phyloP scores from a whole-genome alignment of 1,140 invertebrate genomes.

The Liolophura sinensis region DNA sequence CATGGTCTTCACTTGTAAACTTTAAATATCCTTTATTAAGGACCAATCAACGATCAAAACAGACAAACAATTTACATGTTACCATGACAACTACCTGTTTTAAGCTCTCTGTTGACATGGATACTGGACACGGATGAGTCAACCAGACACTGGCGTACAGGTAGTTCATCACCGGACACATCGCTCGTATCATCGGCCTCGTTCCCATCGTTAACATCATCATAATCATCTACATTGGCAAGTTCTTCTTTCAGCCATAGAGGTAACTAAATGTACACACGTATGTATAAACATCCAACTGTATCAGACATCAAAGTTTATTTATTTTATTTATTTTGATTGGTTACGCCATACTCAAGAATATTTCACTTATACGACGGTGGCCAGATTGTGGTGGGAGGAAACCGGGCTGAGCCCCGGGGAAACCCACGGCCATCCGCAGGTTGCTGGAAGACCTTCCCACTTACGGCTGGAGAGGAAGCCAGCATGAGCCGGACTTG shows the following conservation, averaged over 20 bases:
- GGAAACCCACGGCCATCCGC: no score
- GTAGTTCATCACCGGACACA: slow-evolving; percentile 38
- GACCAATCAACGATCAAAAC: no score
- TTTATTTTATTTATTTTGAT: slow-evolving; percentile 1
- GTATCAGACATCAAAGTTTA: neutral
- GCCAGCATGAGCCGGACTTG: no score
- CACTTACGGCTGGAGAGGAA: no score
- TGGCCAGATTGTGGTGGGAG: no score
- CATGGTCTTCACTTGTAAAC: no score
- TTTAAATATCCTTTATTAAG: no score
- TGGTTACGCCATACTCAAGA: no score
- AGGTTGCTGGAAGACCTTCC: no score
- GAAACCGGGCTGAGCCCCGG: no score
- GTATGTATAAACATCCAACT: slow-evolving; percentile 1
- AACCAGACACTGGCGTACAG: slow-evolving; percentile 12
- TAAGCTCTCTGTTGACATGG: slow-evolving; percentile 45
- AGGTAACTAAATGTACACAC: slow-evolving; percentile 30
- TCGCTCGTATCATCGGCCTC: slow-evolving; percentile 51
- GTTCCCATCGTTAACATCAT: slow-evolving; percentile 43
- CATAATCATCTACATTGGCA: slow-evolving; percentile 33
- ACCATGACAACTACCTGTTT: slow-evolving; percentile 13
- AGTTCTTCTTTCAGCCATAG: slow-evolving; percentile 57
- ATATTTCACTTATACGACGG: no score
- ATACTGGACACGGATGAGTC: slow-evolving; percentile 52
- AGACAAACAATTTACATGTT: slow-evolving; percentile 2